phyloP scores from a whole-genome alignment of 2,797 vertebrate genomes.

The Sebastes glaucus region DNA sequence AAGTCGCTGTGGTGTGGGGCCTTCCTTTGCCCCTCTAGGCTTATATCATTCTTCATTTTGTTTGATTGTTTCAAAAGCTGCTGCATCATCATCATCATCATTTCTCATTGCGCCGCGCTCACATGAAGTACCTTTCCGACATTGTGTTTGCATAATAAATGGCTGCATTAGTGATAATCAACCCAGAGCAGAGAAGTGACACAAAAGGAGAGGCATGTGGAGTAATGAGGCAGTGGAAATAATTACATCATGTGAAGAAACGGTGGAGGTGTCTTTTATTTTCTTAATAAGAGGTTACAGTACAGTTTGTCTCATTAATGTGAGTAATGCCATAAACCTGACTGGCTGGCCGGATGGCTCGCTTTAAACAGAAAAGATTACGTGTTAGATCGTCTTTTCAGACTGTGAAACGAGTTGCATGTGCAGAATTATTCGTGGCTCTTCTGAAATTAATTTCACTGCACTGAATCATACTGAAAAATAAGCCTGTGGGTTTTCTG shows the following conservation, averaged over 20 bases:
- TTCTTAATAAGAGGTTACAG: slow-evolving; percentile 1
- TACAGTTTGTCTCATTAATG: slow-evolving; percentile 2
- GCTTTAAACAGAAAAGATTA: neutral
- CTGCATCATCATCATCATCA: neutral
- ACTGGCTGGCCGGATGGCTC: neutral
- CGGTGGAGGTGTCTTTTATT: neutral
- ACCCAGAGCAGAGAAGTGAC: neutral
- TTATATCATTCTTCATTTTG: neutral
- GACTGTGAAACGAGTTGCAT: neutral
- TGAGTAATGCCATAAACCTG: neutral
- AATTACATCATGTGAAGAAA: neutral
- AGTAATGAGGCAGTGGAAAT: slow-evolving; percentile 9
- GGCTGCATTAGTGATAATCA: neutral
- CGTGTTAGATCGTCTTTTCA: neutral
- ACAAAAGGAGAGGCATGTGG: neutral
- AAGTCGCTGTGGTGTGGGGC: neutral
- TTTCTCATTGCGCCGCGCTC: neutral
- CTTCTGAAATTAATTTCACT: slow-evolving; percentile 5
- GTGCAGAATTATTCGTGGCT: neutral
- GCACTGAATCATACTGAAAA: slow-evolving; percentile 12
- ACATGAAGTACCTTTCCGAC: neutral
- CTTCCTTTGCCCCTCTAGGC: neutral
- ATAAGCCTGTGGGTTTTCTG: slow-evolving; percentile 1
- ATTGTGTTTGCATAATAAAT: neutral
- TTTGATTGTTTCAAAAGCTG: neutral